Evolutionary conservation across 2,888 invertebrate species (phyloP).

Genomic region (Drosophila borborema): DNA sequence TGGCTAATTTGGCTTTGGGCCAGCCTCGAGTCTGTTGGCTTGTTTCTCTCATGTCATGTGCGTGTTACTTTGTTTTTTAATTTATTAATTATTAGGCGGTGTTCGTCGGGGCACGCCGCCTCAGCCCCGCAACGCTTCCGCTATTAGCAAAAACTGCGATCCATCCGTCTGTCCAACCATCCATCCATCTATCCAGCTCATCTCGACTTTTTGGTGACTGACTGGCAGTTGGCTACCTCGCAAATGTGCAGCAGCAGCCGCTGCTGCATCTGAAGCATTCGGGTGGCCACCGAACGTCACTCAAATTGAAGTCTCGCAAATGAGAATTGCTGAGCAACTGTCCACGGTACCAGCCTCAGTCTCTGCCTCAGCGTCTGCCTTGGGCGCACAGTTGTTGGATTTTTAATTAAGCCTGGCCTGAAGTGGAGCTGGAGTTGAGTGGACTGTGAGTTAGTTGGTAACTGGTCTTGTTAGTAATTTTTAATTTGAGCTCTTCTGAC

Average conservation of each 20-base stretch:
- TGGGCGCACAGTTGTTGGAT: slow-evolving; percentile 68
- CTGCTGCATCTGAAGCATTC: slow-evolving; percentile 47
- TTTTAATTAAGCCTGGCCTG: slow-evolving; percentile 76
- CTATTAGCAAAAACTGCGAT: slow-evolving; percentile 66
- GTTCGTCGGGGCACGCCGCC: slow-evolving; percentile 25
- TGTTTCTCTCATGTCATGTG: slow-evolving; percentile 55
- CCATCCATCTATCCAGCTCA: slow-evolving; percentile 10
- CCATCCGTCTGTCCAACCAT: background rate
- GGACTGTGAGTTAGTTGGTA: slow-evolving; percentile 22
- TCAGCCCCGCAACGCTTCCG: slow-evolving; percentile 65
- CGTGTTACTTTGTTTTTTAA: slow-evolving; percentile 75
- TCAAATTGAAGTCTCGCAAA: slow-evolving; percentile 78
- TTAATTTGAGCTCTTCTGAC: slow-evolving; percentile 84
- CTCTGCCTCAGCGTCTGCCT: slow-evolving; percentile 7
- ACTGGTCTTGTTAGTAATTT: slow-evolving; percentile 82
- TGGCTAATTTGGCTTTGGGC: slow-evolving; percentile 18
- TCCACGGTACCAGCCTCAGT: background rate
- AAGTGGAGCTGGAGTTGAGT: slow-evolving; percentile 8
- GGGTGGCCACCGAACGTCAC: slow-evolving; percentile 78
- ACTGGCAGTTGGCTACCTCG: slow-evolving; percentile 72
- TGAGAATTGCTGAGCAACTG: slow-evolving; percentile 63
- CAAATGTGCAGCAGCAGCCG: slow-evolving; percentile 24
- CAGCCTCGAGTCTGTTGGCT: slow-evolving; percentile 1
- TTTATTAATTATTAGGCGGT: slow-evolving; percentile 79
- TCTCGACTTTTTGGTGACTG: slow-evolving; percentile 22